phyloP scores from a whole-genome alignment of 2,113 vertebrate species.

The Xiphophorus maculatus region DNA sequence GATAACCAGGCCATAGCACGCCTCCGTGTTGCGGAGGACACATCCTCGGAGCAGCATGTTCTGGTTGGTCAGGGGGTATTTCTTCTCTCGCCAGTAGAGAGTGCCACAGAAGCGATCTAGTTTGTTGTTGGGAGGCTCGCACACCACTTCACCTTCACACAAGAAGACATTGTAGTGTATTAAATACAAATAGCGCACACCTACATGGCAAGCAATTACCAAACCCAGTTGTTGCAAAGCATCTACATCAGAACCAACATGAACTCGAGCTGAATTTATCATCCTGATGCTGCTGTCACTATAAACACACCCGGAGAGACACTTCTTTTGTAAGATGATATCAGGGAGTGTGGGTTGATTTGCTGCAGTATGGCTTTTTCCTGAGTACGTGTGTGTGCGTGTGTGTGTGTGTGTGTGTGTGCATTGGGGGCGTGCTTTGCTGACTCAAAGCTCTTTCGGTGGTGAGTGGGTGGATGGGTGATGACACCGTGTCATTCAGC shows the following conservation, averaged over 20 bases:
- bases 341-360: slow-evolving; percentile 40
- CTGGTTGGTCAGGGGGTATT: slow-evolving; percentile 89
- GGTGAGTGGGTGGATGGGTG: slow-evolving; percentile 45
- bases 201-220: not conserved
- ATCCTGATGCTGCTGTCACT: not conserved
- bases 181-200: not conserved
- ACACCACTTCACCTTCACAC: slow-evolving; percentile 89
- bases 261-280: slow-evolving; percentile 14
- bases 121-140: slow-evolving; percentile 96
- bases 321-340: slow-evolving; percentile 49
- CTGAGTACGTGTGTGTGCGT: slow-evolving; percentile 28
- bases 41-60: slow-evolving; percentile 94
- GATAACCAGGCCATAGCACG: slow-evolving; percentile 94
- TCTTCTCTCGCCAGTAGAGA: slow-evolving; percentile 89
- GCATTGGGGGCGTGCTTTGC: slow-evolving; percentile 30
- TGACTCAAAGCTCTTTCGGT: slow-evolving; percentile 46
- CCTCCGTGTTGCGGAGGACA: slow-evolving; percentile 93
- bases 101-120: slow-evolving; percentile 91
- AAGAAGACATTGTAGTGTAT: not conserved
- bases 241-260: not conserved
- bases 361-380: slow-evolving; percentile 56
- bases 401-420: slow-evolving; percentile 16
- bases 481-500: slow-evolving; percentile 38
- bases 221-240: slow-evolving; percentile 11
- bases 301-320: slow-evolving; percentile 10